Conservation (phyloP, 2,797 vertebrate genomes). For the Malurus leucopterus region DNA sequence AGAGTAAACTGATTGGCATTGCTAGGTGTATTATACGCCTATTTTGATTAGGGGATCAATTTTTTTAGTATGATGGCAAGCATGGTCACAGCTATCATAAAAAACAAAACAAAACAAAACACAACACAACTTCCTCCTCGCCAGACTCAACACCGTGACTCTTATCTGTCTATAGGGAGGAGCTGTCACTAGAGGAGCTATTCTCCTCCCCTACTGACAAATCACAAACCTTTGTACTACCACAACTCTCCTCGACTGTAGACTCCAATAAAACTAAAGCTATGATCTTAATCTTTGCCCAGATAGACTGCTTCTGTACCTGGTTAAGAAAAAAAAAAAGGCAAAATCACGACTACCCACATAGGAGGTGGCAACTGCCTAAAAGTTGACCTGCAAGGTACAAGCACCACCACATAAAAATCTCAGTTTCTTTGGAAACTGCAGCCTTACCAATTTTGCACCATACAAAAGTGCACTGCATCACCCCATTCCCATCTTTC, state of each 20-base stretch:
- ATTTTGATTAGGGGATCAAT: neutral
- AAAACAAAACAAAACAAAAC: neutral
- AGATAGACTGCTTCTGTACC: neutral
- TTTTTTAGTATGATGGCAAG: neutral
- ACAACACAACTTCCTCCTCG: too few species aligned
- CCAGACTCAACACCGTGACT: fast-evolving
- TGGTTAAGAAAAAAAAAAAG: neutral
- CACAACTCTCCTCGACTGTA: neutral
- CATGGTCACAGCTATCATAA: neutral
- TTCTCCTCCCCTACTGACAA: neutral
- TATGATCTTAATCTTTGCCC: neutral
- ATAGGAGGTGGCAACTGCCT: fast-evolving
- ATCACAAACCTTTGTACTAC: neutral
- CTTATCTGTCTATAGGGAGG: neutral
- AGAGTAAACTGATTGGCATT: neutral
- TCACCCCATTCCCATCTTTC: neutral
- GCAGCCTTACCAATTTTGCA: neutral
- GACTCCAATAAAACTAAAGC: neutral
- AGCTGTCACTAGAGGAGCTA: neutral
- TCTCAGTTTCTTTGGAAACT: neutral
- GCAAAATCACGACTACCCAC: neutral
- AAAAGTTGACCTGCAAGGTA: neutral
- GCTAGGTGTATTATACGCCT: neutral
- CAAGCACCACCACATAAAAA: neutral
- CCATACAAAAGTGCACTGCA: neutral